Conservation (phyloP, 2,888 invertebrate species). For the Camptogramma bilineatum region DNA sequence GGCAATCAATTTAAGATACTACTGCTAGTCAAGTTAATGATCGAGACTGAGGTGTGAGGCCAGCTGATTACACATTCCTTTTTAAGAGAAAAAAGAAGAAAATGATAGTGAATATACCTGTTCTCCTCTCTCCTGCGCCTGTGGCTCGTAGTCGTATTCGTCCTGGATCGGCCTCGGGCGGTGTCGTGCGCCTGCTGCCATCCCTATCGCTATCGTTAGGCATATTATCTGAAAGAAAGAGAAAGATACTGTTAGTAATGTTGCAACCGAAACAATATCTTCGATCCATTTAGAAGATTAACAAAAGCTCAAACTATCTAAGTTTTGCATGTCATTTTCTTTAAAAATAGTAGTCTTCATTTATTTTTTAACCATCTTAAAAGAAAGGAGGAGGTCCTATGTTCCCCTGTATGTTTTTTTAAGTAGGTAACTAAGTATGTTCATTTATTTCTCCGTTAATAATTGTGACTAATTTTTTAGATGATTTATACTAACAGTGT, state of each 20-base stretch:
- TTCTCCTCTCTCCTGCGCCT: constrained; percentile 72
- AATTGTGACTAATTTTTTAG: background rate
- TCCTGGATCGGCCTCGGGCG: constrained; percentile 69
- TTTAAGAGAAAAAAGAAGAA: background rate
- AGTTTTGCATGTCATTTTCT: too few relatives aligned
- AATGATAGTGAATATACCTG: constrained; percentile 53
- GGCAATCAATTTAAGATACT: too few relatives aligned
- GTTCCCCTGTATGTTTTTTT: too few relatives aligned
- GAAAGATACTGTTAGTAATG: constrained; percentile 6
- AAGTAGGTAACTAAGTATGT: too few relatives aligned
- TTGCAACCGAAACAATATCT: background rate
- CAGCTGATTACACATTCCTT: too few relatives aligned
- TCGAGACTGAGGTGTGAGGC: too few relatives aligned
- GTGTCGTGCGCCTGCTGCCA: constrained; percentile 66
- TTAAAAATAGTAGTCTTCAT: too few relatives aligned
- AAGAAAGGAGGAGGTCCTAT: too few relatives aligned
- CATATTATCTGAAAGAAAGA: constrained; percentile 69
- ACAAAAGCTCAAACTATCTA: too few relatives aligned
- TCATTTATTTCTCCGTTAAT: background rate
- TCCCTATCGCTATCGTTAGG: constrained; percentile 59
- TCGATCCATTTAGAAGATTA: too few relatives aligned
- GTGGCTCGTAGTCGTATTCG: constrained; percentile 75
- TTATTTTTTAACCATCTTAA: too few relatives aligned
- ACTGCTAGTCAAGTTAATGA: too few relatives aligned
- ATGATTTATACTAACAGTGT: background rate